A percentile compares a stretch with the other conserved stretches of the same genome.
These are phyloP conservation scores for Orthonyx spaldingii DNA, from an alignment of 2,113 vertebrate species.

Conservation along the genomic window DNA sequence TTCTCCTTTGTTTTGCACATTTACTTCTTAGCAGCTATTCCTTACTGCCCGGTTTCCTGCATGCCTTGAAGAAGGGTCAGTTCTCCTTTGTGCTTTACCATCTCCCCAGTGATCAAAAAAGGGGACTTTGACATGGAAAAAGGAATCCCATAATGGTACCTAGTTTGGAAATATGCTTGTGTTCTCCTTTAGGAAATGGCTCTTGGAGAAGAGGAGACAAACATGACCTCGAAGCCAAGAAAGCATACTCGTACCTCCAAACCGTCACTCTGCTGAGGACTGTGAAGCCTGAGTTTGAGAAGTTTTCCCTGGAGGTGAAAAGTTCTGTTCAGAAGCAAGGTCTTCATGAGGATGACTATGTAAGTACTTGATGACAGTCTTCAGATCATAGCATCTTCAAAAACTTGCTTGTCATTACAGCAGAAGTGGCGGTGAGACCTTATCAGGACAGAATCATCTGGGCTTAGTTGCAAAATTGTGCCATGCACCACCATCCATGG, in stretches of 20 bases:
- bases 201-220: slow-evolving; percentile 95
- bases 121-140: neutral
- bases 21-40: neutral
- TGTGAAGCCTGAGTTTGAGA: slow-evolving; percentile 93
- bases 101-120: neutral
- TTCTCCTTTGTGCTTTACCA: neutral
- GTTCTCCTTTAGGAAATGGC: slow-evolving; percentile 83
- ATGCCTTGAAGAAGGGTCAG: neutral
- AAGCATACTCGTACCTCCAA: slow-evolving; percentile 88
- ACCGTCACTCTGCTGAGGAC: slow-evolving; percentile 92
- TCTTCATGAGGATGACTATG: slow-evolving; percentile 83
- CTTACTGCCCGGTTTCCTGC: neutral
- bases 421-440: slow-evolving; percentile 14
- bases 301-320: slow-evolving; percentile 92
- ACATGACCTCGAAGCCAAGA: slow-evolving; percentile 86
- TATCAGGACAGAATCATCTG: slow-evolving; percentile 9
- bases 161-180: slow-evolving; percentile 58
- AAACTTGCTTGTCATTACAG: slow-evolving; percentile 44
- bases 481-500: neutral
- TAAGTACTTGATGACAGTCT: slow-evolving; percentile 74
- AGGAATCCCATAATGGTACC: slow-evolving; percentile 28
- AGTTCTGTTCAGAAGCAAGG: slow-evolving; percentile 81
- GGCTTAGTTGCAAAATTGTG: neutral
- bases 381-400: neutral
- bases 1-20: neutral